Percentiles rank a stretch among this genome's conserved stretches.
These are phyloP conservation scores for Daubentonia madagascariensis DNA, from an alignment of 2,113 vertebrate genomes.

Conservation along the genomic window DNA sequence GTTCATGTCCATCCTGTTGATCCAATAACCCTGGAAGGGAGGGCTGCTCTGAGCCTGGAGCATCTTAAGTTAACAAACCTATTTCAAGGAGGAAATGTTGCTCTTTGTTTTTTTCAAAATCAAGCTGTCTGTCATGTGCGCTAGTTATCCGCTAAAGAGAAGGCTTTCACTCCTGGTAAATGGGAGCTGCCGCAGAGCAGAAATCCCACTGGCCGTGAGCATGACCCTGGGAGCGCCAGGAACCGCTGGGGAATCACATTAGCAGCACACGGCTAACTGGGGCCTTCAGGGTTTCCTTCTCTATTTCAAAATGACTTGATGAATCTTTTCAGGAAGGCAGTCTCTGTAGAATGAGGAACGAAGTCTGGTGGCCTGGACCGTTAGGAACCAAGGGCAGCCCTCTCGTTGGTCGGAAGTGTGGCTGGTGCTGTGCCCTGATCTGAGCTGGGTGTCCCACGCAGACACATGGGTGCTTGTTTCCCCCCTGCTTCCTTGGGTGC, in stretches of 20 bases:
- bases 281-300: conserved; percentile 6
- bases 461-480: accelerated
- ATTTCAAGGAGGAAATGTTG: neutral
- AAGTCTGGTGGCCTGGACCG: neutral
- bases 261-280: accelerated
- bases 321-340: conserved; percentile 40
- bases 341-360: conserved; percentile 53
- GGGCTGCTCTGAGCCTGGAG: neutral
- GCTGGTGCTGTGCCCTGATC: neutral
- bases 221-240: accelerated
- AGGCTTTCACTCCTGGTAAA: neutral
- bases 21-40: neutral
- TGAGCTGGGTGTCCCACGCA: accelerated
- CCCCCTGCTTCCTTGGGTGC: accelerated
- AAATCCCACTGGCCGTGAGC: accelerated
- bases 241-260: neutral
- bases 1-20: neutral
- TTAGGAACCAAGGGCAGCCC: neutral
- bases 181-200: neutral
- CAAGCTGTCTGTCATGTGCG: neutral
- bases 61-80: accelerated
- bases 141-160: neutral
- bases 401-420: neutral
- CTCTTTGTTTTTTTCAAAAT: neutral
- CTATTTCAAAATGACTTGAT: conserved; percentile 51